phyloP scores from a whole-genome alignment of 2,797 vertebrate genomes.

The Bucorvus abyssinicus region DNA sequence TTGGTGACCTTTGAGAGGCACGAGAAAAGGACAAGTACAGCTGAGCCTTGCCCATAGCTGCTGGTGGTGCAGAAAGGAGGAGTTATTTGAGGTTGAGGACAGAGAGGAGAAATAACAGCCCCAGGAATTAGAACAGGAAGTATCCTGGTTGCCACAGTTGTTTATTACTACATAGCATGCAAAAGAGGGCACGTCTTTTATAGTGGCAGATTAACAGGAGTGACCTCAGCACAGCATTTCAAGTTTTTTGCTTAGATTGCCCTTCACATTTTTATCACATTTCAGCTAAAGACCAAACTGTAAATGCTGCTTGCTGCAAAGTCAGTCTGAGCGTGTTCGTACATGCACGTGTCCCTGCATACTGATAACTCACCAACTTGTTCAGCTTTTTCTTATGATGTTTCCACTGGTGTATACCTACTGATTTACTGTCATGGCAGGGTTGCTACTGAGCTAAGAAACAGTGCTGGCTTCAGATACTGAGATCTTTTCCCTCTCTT shows the following conservation, averaged over 20 bases:
- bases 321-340: background rate
- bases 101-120: background rate
- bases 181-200: background rate
- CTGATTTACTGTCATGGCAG: background rate
- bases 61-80: background rate
- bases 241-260: background rate
- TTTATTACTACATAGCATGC: background rate
- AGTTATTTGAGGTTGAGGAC: background rate
- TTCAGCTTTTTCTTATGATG: background rate
- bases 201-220: background rate
- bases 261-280: conserved; percentile 2
- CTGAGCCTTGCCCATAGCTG: background rate
- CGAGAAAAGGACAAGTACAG: background rate
- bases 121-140: background rate
- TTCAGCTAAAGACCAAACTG: background rate
- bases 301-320: background rate
- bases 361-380: background rate
- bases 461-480: background rate
- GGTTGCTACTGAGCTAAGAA: background rate
- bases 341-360: background rate
- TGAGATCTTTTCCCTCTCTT: background rate
- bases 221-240: background rate
- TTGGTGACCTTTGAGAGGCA: background rate
- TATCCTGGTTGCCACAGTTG: background rate
- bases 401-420: background rate